Evolutionary conservation across 1,140 invertebrate genomes (phyloP).

Genomic region (Diachasmimorpha longicaudata): DNA sequence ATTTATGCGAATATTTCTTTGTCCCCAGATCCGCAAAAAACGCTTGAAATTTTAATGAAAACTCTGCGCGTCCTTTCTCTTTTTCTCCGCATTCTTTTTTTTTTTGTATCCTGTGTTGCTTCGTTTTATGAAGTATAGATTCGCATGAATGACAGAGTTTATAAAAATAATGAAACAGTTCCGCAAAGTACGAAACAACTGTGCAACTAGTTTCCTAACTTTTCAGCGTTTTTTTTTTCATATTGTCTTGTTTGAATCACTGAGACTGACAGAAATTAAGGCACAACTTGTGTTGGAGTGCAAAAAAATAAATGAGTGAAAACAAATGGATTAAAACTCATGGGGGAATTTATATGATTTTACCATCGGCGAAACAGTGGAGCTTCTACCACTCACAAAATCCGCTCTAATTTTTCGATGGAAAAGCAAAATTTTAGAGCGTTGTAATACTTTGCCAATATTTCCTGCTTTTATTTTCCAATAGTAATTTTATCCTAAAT

Average conservation of each 20-base stretch:
- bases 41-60: slow-evolving; percentile 7
- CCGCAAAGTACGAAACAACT: background rate
- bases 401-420: too few species aligned
- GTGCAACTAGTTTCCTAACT: background rate
- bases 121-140: background rate
- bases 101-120: background rate
- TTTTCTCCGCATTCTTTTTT: background rate
- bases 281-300: background rate
- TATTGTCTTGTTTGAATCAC: background rate
- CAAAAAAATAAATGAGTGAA: background rate
- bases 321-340: background rate
- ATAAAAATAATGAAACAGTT: background rate
- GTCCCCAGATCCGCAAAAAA: slow-evolving; percentile 12
- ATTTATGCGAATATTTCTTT: slow-evolving; percentile 30
- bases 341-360: background rate
- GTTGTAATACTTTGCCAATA: too few species aligned
- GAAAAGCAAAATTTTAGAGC: too few species aligned
- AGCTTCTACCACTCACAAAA: too few species aligned
- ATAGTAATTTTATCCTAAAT: too few species aligned
- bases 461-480: too few species aligned
- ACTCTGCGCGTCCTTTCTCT: background rate
- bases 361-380: too few species aligned
- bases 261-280: background rate
- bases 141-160: background rate
- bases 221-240: background rate